These are phyloP conservation scores for Dasyurus viverrinus DNA, from an alignment of 2,113 vertebrate species.

Conservation along the genomic window DNA sequence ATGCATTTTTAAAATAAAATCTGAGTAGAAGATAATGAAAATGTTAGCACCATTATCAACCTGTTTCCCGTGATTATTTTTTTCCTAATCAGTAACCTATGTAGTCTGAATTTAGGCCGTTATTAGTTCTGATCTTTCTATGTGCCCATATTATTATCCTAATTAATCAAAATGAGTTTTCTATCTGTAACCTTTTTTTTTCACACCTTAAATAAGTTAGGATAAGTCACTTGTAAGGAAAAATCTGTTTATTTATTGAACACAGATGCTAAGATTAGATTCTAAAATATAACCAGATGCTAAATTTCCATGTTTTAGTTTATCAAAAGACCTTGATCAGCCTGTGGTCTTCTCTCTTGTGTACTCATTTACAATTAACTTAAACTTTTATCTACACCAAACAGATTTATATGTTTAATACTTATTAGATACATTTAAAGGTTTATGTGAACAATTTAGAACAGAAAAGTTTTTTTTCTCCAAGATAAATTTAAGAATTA, in stretches of 20 bases:
- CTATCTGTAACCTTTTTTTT: conserved; percentile 38
- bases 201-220: conserved; percentile 26
- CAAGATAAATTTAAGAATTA: background rate
- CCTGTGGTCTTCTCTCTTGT: background rate
- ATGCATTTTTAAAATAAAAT: conserved; percentile 21
- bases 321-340: background rate
- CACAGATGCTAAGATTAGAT: conserved; percentile 15
- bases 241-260: conserved; percentile 49
- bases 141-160: conserved; percentile 25
- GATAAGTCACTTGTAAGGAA: conserved; percentile 42
- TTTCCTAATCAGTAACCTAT: conserved; percentile 1
- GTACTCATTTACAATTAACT: conserved; percentile 7
- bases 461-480: background rate
- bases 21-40: conserved; percentile 1
- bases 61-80: conserved; percentile 19
- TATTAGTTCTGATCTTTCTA: background rate
- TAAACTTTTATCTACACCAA: conserved; percentile 31
- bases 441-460: conserved; percentile 39
- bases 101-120: background rate
- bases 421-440: conserved; percentile 1
- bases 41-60: background rate
- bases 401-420: conserved; percentile 42
- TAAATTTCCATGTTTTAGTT: conserved; percentile 47
- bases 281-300: conserved; percentile 12
- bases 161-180: conserved; percentile 49